Evolutionary conservation across 2,113 vertebrate genomes (phyloP).

Genomic region (Hymenochirus boettgeri): DNA sequence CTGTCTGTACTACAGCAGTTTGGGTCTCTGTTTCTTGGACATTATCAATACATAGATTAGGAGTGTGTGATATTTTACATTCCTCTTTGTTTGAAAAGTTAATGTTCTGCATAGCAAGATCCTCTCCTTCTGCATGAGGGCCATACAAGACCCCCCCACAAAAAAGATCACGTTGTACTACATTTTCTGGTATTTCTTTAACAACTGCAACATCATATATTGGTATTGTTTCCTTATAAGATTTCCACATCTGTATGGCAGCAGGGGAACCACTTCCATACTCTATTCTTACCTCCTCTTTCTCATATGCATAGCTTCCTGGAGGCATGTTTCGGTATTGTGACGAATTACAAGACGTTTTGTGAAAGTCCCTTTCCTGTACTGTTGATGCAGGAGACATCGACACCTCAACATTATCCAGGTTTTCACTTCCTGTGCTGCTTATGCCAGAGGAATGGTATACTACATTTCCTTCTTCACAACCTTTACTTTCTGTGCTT

Average conservation of each 20-base stretch:
- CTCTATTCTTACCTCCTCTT: conserved; percentile 54
- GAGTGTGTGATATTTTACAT: conserved; percentile 15
- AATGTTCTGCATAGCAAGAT: conserved; percentile 38
- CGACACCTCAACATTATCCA: conserved; percentile 44
- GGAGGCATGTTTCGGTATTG: conserved; percentile 47
- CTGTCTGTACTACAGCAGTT: conserved; percentile 25
- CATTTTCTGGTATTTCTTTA: conserved; percentile 47
- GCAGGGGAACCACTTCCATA: conserved; percentile 50
- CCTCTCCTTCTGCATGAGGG: conserved; percentile 37
- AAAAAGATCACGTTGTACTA: conserved; percentile 44
- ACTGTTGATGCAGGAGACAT: conserved; percentile 42
- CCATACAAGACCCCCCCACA: conserved; percentile 50
- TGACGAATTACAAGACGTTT: conserved; percentile 46
- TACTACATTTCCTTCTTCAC: conserved; percentile 36
- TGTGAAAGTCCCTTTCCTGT: conserved; percentile 50
- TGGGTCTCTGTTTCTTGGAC: conserved; percentile 44
- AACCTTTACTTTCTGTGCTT: conserved; percentile 42
- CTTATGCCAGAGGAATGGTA: conserved; percentile 50
- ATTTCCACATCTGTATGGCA: conserved; percentile 54
- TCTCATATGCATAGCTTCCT: conserved; percentile 54
- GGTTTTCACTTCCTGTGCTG: conserved; percentile 44
- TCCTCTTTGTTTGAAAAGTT: conserved; percentile 44
- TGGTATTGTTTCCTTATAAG: conserved; percentile 58
- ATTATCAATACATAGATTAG: conserved; percentile 39
- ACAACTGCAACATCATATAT: conserved; percentile 48